Base-by-base conservation (phyloP, 2,888 invertebrate species). In the Melolontha melolontha region DNA sequence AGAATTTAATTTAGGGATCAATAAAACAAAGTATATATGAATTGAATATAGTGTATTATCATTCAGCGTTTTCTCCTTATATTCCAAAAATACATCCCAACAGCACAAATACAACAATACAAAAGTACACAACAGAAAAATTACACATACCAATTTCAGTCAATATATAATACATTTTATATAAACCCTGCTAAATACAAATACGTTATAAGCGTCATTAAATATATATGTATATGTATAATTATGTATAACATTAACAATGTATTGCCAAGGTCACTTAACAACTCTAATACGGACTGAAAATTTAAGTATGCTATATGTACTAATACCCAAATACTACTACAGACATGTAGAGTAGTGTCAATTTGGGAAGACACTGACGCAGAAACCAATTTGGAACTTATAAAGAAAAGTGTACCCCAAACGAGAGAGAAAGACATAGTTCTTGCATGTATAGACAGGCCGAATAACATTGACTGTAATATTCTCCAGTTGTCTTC, bases 1-100 rank as follows among this genome's bases (percentile, higher is more conserved):
- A 22, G 2, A 22, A 22, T 22, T 22, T 22, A 22, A 12, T 54
- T 11, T 14, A n/a, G 34, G 16, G 49, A 39, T n/a, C n/a, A 64
- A 40, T 54, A 42, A 65, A 54, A 54, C 39, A 34, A 16, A 2
- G 47, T 41, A 34, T 65, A 67, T 59, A 68, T 51, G 64, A 64
- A 69, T 70, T 67, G 68, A 70, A 70, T 68, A 69, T 68, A 67
- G 63, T 68, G 57, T 74, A 73, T 73, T 75, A 77, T 78, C 76
- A 76, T 77, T 77, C 74, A 73, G 74, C 75, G 76, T 77, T 75
- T 77, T 76, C 75, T 76, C 68, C 74, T 75, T 73, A 74, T 72
- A 71, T 34, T 47, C 70, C 70, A 72, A 72, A 73, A 74, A 76
- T 72, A 73, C 74, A 73, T 69, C 67, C 72, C 74, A 72, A 72